phyloP scores from a whole-genome alignment of 2,888 invertebrate genomes.

The Lasioglossum oenotherae region DNA sequence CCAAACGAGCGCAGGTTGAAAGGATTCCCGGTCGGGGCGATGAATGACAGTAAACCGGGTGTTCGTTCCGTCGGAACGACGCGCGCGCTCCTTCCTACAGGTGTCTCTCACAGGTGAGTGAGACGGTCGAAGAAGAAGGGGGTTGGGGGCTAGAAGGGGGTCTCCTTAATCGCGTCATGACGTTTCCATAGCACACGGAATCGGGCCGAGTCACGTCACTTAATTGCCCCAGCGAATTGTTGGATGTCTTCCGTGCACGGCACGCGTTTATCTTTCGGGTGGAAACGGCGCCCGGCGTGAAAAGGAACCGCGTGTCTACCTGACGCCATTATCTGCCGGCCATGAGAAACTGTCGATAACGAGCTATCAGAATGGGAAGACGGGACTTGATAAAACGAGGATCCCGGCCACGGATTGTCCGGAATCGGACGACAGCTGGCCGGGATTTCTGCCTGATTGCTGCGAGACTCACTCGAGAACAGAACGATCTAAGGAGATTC shows the following conservation, averaged over 20 bases:
- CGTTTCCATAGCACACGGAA: constrained; percentile 73
- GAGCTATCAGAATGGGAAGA: constrained; percentile 66
- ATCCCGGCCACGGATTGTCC: constrained; percentile 31
- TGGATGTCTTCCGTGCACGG: constrained; percentile 58
- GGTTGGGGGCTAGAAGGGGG: background rate
- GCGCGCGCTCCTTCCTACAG: constrained; percentile 68
- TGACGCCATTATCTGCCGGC: constrained; percentile 59
- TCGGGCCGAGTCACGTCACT: constrained; percentile 80
- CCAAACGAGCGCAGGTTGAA: constrained; percentile 9
- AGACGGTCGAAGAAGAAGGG: background rate
- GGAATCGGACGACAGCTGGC: constrained; percentile 52
- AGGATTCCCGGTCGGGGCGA: constrained; percentile 19
- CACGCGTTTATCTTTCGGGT: constrained; percentile 70
- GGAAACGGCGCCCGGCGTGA: constrained; percentile 56
- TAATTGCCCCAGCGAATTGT: constrained; percentile 79
- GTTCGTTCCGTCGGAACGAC: constrained; percentile 29
- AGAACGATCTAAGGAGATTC: background rate
- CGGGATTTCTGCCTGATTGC: constrained; percentile 40
- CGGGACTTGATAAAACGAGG: constrained; percentile 36
- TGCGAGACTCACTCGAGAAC: background rate
- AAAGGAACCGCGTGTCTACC: constrained; percentile 49
- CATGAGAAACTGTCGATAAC: constrained; percentile 65
- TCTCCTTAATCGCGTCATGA: constrained; percentile 75
- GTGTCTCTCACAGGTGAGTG: constrained; percentile 57
- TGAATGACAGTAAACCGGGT: constrained; percentile 31